Base-by-base conservation (phyloP, 2,797 vertebrate genomes). In the Rhinatrema bivittatum region DNA sequence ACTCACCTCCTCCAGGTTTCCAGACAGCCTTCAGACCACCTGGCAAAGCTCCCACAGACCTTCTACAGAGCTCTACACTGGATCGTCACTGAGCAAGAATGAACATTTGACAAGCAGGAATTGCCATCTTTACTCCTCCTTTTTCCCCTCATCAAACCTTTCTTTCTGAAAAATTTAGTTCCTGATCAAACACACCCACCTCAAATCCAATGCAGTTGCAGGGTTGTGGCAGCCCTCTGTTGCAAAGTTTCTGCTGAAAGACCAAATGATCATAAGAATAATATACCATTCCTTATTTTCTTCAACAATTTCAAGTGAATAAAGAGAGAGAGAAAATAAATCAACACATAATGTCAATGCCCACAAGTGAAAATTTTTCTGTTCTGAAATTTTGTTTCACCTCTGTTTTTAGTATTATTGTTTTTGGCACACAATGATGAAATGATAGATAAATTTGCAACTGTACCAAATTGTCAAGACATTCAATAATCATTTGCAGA, bases 1-100 rank as follows among this genome's bases (percentile, higher is more conserved):
- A 98, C 74, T 95, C 93, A 68, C 94, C 94, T 39, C 93, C 94
- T 30, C 96, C 96, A 60, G 94, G 96, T 71, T 98, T 98, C 73
- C 96, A 96, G 87, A 93, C 93, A 65, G 88, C 94, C 81, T 97
- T 99, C 93, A 97, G 94, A 94, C 90, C 91, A 74, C 88, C 91
- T 61, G 92, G 84, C 83, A 97, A 98, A 91, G 87, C 87, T 53
- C 79, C 90, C 82, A 93, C 96, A 93, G 94, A 99, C 89, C 87
- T 98, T 88, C 84, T 99, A 95, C 94, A 98, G 91, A 98, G 91
- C 65, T 92, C 94, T 53, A 84, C 90, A 40, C 89, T 93, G 87
- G 93, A 99, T 85, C 94, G 91, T 84, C 95, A 97, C 74, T 98
- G 93, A 87, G 80, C 70, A 73, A 79, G 56, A 68, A 54, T 79